These are phyloP conservation scores for Eurystomus glaucurus DNA, from an alignment of 2,797 vertebrate species.

Conservation along the genomic window DNA sequence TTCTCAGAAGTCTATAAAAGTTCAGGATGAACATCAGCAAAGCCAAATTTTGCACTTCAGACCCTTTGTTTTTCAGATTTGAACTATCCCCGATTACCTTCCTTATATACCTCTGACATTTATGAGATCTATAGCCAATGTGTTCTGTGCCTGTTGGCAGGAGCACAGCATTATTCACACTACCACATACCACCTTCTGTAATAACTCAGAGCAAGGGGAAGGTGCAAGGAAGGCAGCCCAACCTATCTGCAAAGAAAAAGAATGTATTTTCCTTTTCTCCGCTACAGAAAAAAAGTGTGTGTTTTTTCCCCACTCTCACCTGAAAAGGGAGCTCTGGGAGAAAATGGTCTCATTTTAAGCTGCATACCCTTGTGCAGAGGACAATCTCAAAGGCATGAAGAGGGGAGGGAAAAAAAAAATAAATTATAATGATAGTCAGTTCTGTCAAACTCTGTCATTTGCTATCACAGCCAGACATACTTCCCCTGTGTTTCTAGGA, in stretches of 20 bases:
- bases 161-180: slow-evolving; percentile 52
- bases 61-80: slow-evolving; percentile 39
- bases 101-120: slow-evolving; percentile 27
- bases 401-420: rapidly evolving
- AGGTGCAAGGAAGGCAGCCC: not conserved
- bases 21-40: not conserved
- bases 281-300: not conserved
- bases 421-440: not conserved
- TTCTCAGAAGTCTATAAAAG: slow-evolving; percentile 58
- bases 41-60: slow-evolving; percentile 20
- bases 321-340: not conserved
- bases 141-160: slow-evolving; percentile 51
- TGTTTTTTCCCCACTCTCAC: not conserved
- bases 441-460: not conserved
- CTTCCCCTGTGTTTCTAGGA: not conserved
- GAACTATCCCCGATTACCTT: slow-evolving; percentile 8
- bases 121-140: slow-evolving; percentile 48
- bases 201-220: slow-evolving; percentile 56
- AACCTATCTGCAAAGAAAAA: slow-evolving; percentile 25
- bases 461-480: not conserved
- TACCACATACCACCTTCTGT: slow-evolving; percentile 34
- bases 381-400: not conserved
- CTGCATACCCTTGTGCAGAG: rapidly evolving
- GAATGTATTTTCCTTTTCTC: not conserved
- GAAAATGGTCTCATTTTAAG: slow-evolving; percentile 10